Evolutionary conservation across 2,797 vertebrate genomes (phyloP), one percentile per base, ranked within the genome.

Genomic region (Hephaestus fuliginosus): DNA sequence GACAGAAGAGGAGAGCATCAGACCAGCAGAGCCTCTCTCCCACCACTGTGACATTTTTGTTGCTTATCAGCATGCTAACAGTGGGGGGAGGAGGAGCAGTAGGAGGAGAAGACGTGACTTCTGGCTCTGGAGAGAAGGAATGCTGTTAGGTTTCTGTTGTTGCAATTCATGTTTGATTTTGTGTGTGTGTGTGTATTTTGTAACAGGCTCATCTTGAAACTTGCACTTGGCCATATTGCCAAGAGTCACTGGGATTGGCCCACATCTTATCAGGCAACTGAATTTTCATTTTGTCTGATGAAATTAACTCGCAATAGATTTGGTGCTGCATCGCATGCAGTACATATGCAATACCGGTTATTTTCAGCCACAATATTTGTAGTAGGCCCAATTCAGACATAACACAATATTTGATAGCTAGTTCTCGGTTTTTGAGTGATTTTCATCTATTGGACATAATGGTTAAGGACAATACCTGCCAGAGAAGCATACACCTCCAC

Each of bases 1-100:
- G 18, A 17, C 75, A 87, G 70, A 68, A 81, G 67, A 82, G 4
- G 57, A 86, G 55, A 43, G 85, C 83, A 7, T 85, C 80, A 2
- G 83, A 71, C 75, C 85, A 85, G 62, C 83, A 74, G 3, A 77
- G 62, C 43, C 39, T 55, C 30, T 7, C 12, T 15, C 70, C 78
- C 57, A 89, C 83, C 49, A 75, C 0, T 1, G 13, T 70, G 43
- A 70, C 46, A 0, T 3, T 56, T 51, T 76, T 75, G 70, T 39
- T 1, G 1, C 46, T n/a, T 30, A 82, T 43, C 46, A 7, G 14
- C 22, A 46, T 2, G 11, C 52, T 71, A 41, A 48, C 68, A 14
- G 41, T 30, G 11, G 68, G 36, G 22, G 76, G 56, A 1, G 36
- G 46, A 11, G 68, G 30, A 30, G 12, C 9, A 15, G 2, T 2